These are phyloP conservation scores for Nesoenas mayeri DNA, from an alignment of 2,113 vertebrate genomes.

Conservation along the genomic window DNA sequence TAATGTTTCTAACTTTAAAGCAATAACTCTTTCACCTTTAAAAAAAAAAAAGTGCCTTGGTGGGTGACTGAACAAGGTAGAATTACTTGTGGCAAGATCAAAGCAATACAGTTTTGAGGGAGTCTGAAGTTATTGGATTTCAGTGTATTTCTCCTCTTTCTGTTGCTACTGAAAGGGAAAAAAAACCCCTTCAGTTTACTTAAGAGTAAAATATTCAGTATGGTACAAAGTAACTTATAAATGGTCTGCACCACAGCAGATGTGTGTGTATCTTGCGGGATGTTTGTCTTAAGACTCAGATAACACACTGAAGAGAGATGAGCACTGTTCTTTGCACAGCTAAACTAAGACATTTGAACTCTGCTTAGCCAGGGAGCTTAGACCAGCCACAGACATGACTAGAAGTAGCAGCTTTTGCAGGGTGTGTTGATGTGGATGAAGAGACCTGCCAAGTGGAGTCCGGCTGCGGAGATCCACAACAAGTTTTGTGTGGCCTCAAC, in stretches of 20 bases:
- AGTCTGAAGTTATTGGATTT: conserved; percentile 12
- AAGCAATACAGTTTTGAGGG: neutral
- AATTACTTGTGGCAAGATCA: conserved; percentile 59
- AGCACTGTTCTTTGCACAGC: neutral
- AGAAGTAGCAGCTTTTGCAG: neutral
- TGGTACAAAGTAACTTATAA: neutral
- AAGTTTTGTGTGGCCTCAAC: neutral
- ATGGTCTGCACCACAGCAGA: neutral
- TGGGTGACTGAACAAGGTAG: conserved; percentile 40
- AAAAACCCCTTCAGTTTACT: neutral
- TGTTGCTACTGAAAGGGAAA: neutral
- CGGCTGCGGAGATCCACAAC: neutral
- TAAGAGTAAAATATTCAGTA: neutral
- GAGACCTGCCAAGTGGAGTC: neutral
- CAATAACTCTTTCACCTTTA: conserved; percentile 41
- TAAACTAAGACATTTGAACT: neutral
- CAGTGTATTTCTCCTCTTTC: conserved; percentile 15
- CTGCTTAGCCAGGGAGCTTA: neutral
- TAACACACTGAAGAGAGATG: neutral
- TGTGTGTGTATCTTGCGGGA: neutral
- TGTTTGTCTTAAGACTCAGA: neutral
- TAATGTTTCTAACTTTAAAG: conserved; percentile 43
- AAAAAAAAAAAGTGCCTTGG: neutral
- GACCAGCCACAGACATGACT: neutral
- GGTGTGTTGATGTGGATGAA: neutral